A percentile compares a stretch with the other conserved stretches of the same genome.
phyloP scores from a whole-genome alignment of 2,888 invertebrate species.

The Pseudeuparius sepicola region DNA sequence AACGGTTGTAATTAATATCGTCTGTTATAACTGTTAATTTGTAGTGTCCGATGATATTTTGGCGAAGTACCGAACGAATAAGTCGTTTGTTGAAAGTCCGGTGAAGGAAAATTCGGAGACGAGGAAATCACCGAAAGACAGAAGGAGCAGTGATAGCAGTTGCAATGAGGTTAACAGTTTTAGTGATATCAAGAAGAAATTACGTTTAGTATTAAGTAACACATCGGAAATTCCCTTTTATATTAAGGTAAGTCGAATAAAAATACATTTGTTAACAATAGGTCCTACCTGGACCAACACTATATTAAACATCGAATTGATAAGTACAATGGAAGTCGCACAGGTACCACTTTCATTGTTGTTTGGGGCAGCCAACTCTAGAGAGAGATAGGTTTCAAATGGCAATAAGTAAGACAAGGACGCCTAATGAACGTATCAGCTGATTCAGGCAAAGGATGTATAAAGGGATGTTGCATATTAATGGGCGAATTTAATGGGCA shows the following conservation, averaged over 20 bases:
- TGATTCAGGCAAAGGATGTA: no score
- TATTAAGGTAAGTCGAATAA: conserved; percentile 28
- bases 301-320: no score
- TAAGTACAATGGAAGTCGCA: no score
- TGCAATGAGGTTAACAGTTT: conserved; percentile 45
- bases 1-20: not conserved
- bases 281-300: no score
- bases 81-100: conserved; percentile 26
- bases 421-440: no score
- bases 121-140: conserved; percentile 40
- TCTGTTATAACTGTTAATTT: conserved; percentile 28
- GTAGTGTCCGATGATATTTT: conserved; percentile 88
- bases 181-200: conserved; percentile 71
- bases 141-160: conserved; percentile 24
- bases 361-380: no score
- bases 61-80: conserved; percentile 70
- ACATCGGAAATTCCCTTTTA: conserved; percentile 57
- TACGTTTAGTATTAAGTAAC: conserved; percentile 82
- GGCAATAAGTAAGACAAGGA: no score
- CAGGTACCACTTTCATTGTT: no score
- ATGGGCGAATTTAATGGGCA: no score
- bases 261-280: not conserved
- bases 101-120: conserved; percentile 25
- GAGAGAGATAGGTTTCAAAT: no score
- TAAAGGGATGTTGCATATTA: no score